Base-by-base conservation (phyloP, 1,140 invertebrate genomes). In the Pogonognathellus flavescens region DNA sequence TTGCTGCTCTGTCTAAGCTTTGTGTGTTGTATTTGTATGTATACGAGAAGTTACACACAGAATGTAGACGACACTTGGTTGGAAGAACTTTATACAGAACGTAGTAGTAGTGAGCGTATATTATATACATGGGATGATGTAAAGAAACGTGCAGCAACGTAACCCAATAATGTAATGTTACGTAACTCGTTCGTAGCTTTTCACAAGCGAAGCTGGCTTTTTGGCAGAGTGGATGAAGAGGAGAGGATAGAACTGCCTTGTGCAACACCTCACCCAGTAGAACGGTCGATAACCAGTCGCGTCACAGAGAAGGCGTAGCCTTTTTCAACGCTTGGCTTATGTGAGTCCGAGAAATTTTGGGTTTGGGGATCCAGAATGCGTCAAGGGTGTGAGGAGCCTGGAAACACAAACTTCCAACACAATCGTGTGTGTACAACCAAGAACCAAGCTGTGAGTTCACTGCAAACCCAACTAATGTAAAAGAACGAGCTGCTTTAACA, bases 251-350 rank as follows among this genome's bases (percentile, higher is more conserved):
- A 80, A 59, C 72, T 22, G 84, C 84, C 84, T 85, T 85, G 84
- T 85, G 84, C 84, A 62, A 52, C 18, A 41, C 76, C 60, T 41
- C 60, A 62, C 25, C 85, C 53, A 70, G 53, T 81, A 86, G 85
- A 70, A 86, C 82, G 81, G 81, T 86, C 85, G 82, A 83, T 86
- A 83, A 53, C 55, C 11, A 18, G 20, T 81, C n/a, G 59, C 85
- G 82, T 83, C 60, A 86, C 55, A 11, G 50, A 55, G 72, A 66
- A 80, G 85, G 85, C 82, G 85, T 82, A n/a, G 41, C 81, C 53
- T 41, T 14, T 18, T 31, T n/a, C 18, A 20, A 22, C 57, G 20
- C 59, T 83, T 31, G n/a, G 82, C 82, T 66, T 60, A 83, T 83
- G 57, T 66, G 3, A 1, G 80, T 16, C 55, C 80, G 80, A 81